Conservation (phyloP, 2,888 invertebrate species). For the Epiperipatus broadwayi region DNA sequence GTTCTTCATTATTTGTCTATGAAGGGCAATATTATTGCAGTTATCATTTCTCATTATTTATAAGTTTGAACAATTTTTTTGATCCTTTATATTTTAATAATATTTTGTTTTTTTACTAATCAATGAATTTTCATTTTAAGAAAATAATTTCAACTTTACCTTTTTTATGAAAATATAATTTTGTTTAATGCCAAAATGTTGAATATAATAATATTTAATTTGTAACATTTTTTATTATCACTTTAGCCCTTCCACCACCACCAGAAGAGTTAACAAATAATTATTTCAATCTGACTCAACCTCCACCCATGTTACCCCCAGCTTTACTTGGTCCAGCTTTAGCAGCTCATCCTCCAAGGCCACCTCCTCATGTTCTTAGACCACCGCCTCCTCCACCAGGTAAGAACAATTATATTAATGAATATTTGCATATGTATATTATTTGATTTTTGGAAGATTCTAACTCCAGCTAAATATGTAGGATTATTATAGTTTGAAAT, state of each 20-base stretch:
- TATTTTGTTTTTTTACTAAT: conserved; percentile 11
- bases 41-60: too few relatives aligned
- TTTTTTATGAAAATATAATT: too few relatives aligned
- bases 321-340: conserved; percentile 15
- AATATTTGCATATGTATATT: not conserved
- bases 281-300: conserved; percentile 42
- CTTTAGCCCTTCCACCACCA: conserved; percentile 39
- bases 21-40: too few relatives aligned
- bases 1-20: too few relatives aligned
- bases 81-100: conserved; percentile 4
- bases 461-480: not conserved
- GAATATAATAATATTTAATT: too few relatives aligned
- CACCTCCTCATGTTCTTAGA: conserved; percentile 14
- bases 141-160: not conserved
- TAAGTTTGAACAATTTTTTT: conserved; percentile 19
- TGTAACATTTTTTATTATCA: too few relatives aligned
- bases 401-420: not conserved
- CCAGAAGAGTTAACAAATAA: conserved; percentile 39
- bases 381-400: conserved; percentile 16
- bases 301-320: conserved; percentile 21
- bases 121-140: not conserved
- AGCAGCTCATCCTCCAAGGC: conserved; percentile 17
- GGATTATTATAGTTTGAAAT: not conserved
- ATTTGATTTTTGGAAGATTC: not conserved
- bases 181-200: too few relatives aligned